Evolutionary conservation across 2,888 invertebrate genomes (phyloP).

Genomic region (Chymomyza amoena): DNA sequence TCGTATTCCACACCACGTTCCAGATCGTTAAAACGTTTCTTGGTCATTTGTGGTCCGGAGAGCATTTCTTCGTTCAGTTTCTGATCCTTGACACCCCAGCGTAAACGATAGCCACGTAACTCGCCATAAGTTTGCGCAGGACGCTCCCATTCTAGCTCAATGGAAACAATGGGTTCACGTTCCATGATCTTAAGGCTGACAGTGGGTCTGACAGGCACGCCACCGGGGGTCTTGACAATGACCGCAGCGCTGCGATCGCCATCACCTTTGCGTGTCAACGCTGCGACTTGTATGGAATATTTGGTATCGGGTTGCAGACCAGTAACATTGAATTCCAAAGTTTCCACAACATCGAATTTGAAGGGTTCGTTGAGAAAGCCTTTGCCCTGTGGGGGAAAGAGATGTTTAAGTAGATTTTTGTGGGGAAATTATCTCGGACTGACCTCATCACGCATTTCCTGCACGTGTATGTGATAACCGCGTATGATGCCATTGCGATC

Average conservation of each 20-base stretch:
- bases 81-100: conserved; percentile 92
- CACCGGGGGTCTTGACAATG: conserved; percentile 93
- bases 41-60: conserved; percentile 84
- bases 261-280: conserved; percentile 97
- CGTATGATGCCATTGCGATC: conserved; percentile 97
- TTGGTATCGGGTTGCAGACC: conserved; percentile 96
- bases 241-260: conserved; percentile 94
- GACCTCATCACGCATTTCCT: conserved; percentile 93
- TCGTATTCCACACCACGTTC: conserved; percentile 97
- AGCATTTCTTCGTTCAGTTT: conserved; percentile 86
- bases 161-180: conserved; percentile 91
- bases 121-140: conserved; percentile 94
- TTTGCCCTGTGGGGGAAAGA: conserved; percentile 74
- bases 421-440: conserved; percentile 27
- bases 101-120: conserved; percentile 90
- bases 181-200: conserved; percentile 90
- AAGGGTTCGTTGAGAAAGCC: conserved; percentile 92
- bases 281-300: conserved; percentile 96
- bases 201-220: conserved; percentile 91
- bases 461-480: conserved; percentile 97
- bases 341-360: conserved; percentile 91
- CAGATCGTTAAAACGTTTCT: conserved; percentile 87
- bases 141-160: conserved; percentile 95
- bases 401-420: not conserved
- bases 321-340: conserved; percentile 89